These are phyloP conservation scores for Trochalopteron elliotii DNA, from an alignment of 2,113 vertebrate species.

Conservation along the genomic window DNA sequence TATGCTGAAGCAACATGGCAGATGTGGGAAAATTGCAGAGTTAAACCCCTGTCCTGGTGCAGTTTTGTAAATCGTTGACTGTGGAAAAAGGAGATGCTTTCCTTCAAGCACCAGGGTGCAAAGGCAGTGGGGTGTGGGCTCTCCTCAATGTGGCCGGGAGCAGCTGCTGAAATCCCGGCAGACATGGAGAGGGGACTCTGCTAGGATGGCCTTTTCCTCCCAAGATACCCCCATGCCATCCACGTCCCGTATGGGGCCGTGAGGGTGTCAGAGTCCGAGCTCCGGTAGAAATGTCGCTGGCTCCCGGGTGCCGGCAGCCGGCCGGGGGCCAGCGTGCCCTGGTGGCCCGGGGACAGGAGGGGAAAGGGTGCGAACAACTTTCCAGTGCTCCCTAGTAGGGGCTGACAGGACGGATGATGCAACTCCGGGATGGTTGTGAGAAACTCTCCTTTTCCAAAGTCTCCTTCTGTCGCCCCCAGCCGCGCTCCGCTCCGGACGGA, in stretches of 20 bases:
- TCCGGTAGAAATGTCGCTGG: background rate
- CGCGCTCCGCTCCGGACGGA: background rate
- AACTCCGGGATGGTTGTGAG: background rate
- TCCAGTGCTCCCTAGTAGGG: background rate
- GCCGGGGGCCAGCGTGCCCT: background rate
- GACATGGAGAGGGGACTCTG: fast-evolving
- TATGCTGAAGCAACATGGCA: background rate
- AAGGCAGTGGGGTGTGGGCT: background rate
- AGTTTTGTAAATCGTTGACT: background rate
- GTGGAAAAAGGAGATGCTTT: background rate
- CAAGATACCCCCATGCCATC: background rate
- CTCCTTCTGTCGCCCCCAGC: background rate
- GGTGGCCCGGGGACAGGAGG: background rate
- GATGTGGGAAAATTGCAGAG: background rate
- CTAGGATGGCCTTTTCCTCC: background rate
- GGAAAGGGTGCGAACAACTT: conserved; percentile 26
- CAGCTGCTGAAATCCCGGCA: background rate
- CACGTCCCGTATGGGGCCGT: fast-evolving
- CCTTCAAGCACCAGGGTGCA: fast-evolving
- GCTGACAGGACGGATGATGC: conserved; percentile 36
- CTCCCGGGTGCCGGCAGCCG: fast-evolving
- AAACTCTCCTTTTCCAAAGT: conserved; percentile 5
- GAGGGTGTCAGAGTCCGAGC: too few species aligned
- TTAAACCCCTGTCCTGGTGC: background rate
- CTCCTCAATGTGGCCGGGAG: fast-evolving